These are phyloP conservation scores for Pogonomyrmex barbatus DNA, from an alignment of 1,140 invertebrate species.

Conservation along the genomic window DNA sequence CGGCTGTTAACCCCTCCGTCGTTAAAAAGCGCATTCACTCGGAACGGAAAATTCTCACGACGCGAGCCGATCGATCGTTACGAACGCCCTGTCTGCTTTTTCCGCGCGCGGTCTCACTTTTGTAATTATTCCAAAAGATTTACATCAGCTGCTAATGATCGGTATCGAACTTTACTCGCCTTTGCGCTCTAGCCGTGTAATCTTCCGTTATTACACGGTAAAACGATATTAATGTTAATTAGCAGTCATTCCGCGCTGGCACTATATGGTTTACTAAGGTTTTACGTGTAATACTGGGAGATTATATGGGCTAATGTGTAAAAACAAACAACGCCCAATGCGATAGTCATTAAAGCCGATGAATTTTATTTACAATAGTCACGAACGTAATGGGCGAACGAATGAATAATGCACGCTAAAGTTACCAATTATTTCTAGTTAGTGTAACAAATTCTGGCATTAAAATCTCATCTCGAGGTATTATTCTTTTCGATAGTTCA, in stretches of 20 bases:
- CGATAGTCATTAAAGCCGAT: constrained; percentile 31
- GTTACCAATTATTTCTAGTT: background rate
- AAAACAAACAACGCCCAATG: constrained; percentile 45
- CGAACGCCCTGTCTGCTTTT: background rate
- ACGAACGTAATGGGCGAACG: background rate
- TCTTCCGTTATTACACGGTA: constrained; percentile 41
- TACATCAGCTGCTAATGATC: constrained; percentile 4
- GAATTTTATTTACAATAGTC: constrained; percentile 39
- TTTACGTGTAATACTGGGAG: constrained; percentile 39
- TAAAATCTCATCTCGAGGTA: background rate
- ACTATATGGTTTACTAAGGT: background rate
- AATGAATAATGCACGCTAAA: background rate
- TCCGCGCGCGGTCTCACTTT: background rate
- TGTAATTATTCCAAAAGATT: constrained; percentile 5
- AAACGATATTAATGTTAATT: constrained; percentile 51
- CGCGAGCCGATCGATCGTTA: background rate
- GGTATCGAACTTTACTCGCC: constrained; percentile 12
- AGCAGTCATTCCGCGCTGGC: constrained; percentile 9
- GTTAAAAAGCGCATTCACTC: background rate
- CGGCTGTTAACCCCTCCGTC: background rate
- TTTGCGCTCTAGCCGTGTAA: background rate
- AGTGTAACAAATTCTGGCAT: background rate
- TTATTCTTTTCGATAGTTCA: background rate
- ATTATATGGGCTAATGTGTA: constrained; percentile 38
- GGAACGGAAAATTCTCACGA: background rate